Base-by-base conservation (phyloP, 2,797 vertebrate genomes). In the Hafferia zeledoni region DNA sequence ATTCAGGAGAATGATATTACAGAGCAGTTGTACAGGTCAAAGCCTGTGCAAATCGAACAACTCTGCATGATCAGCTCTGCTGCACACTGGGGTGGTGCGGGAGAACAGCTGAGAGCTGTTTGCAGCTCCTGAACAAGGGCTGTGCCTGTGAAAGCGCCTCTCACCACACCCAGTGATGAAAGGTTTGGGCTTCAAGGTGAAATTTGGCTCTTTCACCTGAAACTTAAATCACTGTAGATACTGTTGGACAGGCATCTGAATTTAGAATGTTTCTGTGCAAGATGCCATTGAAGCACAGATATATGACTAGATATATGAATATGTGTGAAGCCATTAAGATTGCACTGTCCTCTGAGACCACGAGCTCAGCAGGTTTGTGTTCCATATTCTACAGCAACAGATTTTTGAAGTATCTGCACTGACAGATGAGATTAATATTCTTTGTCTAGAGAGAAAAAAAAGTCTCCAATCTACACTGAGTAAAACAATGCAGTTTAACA, bases 161-260 rank as follows among this genome's bases (percentile, higher is more conserved):
- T 56, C 49, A 63, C 94, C 96, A 85, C 91, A 49, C 94, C 91
- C 89, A 57, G 37, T 27, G 75, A 82, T 44, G 75, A 87, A 50
- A 49, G 77, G 10, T 71, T 78, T 88, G 77, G n/a, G 25, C 59
- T 84, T 87, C 11, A 30, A 16, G 5, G 41, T 77, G 94, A 85
- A 92, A 91, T 93, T 84, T 94, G 94, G 89, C 94, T 91, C 91
- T 89, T 93, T 77, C 49, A 57, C 71, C 71, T 92, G 92, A 93
- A 95, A 93, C 84, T 83, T 30, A 43, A 92, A 64, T 90, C 46
- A 17, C 18, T 28, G 24, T 43, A 24, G 2, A 0, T 63, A 12
- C 28, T 13, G 31, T 14, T 8, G 67, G 46, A 83, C 44, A 20
- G 0, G 2, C 12, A 25, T 31, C 65, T 81, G 77, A 64, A 50